Evolutionary conservation across 2,113 vertebrate species (phyloP), one percentile per base, ranked within the genome.

Genomic region (Python bivittatus): DNA sequence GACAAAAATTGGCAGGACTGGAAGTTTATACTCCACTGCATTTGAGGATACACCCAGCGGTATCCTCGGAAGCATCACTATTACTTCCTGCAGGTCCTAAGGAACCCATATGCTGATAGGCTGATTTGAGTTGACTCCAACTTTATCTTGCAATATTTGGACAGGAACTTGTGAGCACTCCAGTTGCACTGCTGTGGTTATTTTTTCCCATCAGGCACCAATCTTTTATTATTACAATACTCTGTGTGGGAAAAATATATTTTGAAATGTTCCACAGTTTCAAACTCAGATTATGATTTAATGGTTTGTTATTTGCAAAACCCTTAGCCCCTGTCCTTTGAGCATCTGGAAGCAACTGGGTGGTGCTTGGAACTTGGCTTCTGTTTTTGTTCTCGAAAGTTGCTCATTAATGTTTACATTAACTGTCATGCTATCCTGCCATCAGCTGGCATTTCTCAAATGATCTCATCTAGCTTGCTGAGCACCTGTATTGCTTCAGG

Each of bases 401-500:
- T 90, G 42, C 23, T 86, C 53, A 23, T 57, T 57, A 5, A 56
- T 56, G 15, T 93, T 52, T 91, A 29, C 44, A 95, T 38, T 29
- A 68, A 0, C 33, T 68, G 48, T 11, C 54, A 22, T n/a, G 64
- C 42, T 83, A 56, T 54, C 0, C 0, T 60, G 57, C 93, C 83
- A 29, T 12, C 72, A 89, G 23, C 42, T 91, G 0, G 0, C 79
- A 53, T 0, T 1, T 12, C 13, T 1, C 6, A 91, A 12, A 29
- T 94, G 91, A 92, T 6, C 79, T 86, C 48, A 61, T 33, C 4
- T 93, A 42, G 48, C 44, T 33, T 93, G 68, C 33, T n/a, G 88
- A 42, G 33, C 1, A 54, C 56, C 48, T 0, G 0, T 1, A 9
- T 2, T 9, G 0, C 53, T 33, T 29, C 56, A 33, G 0, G 0